Percentiles rank a stretch among this genome's conserved stretches.
phyloP scores from a whole-genome alignment of 2,113 vertebrate genomes.

The Clarias batrachus region DNA sequence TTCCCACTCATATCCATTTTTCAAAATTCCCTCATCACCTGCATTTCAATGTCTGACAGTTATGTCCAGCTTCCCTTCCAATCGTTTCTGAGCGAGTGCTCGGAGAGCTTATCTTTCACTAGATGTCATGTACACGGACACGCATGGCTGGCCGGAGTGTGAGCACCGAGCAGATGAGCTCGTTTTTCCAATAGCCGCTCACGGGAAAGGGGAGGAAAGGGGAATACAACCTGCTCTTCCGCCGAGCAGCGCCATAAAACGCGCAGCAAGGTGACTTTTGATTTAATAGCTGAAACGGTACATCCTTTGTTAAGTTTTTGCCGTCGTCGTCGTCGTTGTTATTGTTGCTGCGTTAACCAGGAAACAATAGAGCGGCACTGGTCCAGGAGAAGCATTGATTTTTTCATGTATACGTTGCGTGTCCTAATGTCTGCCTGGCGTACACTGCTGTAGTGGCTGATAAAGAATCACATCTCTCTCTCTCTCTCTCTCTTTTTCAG shows the following conservation, averaged over 20 bases:
- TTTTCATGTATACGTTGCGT: conserved; percentile 44
- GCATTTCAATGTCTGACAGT: conserved; percentile 4
- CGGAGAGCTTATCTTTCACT: conserved; percentile 11
- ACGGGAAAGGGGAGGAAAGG: conserved; percentile 1
- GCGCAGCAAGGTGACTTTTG: conserved; percentile 54
- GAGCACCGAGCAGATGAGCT: conserved; percentile 17
- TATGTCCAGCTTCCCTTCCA: conserved; percentile 18
- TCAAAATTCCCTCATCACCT: not conserved
- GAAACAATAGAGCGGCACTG: conserved; percentile 39
- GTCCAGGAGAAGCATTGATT: conserved; percentile 52
- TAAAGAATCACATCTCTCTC: conserved; percentile 4
- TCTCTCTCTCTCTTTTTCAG: conserved; percentile 24
- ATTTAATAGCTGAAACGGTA: conserved; percentile 51
- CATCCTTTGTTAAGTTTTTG: conserved; percentile 34
- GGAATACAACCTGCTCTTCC: conserved; percentile 63
- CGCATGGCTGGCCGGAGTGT: not conserved
- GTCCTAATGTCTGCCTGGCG: conserved; percentile 39
- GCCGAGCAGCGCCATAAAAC: not conserved
- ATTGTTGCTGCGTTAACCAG: conserved; percentile 4
- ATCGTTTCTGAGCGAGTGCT: not conserved
- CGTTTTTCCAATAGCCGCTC: conserved; percentile 14
- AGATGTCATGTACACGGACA: conserved; percentile 18
- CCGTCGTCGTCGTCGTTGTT: not conserved
- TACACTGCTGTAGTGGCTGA: conserved; percentile 18
- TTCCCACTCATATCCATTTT: conserved; percentile 27